Conservation (phyloP, 2,888 invertebrate species). For the Hedya salicella region DNA sequence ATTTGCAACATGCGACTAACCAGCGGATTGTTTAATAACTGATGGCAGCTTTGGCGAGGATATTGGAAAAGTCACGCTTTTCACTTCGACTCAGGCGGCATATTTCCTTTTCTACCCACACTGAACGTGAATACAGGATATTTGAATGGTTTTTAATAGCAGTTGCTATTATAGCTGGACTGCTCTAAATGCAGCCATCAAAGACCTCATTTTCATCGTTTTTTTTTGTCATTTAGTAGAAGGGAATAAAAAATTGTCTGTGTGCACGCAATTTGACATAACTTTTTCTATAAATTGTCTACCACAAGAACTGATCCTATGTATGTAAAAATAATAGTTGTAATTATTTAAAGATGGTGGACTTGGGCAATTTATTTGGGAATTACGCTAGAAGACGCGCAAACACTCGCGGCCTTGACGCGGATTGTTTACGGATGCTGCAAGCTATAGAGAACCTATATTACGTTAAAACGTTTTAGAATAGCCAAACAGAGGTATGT, state of each 20-base stretch:
- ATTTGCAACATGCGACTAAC: conserved; percentile 77
- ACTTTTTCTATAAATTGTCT: no score
- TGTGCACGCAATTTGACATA: background rate
- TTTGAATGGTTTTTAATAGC: background rate
- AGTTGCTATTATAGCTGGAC: no score
- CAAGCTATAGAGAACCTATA: conserved; percentile 45
- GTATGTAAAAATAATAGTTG: background rate
- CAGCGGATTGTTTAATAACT: conserved; percentile 65
- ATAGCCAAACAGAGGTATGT: no score
- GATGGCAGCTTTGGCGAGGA: conserved; percentile 43
- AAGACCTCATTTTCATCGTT: no score
- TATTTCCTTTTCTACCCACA: conserved; percentile 4
- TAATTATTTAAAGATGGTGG: conserved; percentile 20
- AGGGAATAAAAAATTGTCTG: no score
- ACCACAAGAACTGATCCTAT: no score
- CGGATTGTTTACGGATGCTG: conserved; percentile 74
- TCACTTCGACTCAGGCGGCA: conserved; percentile 1
- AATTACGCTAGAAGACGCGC: conserved; percentile 59
- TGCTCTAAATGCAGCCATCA: no score
- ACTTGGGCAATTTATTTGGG: conserved; percentile 53
- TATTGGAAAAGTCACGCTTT: conserved; percentile 24
- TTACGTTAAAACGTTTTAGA: no score
- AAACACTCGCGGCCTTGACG: conserved; percentile 74
- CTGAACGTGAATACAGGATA: background rate
- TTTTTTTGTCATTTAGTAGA: no score